Base-by-base conservation (phyloP, 2,113 vertebrate genomes). In the Chauna torquata region DNA sequence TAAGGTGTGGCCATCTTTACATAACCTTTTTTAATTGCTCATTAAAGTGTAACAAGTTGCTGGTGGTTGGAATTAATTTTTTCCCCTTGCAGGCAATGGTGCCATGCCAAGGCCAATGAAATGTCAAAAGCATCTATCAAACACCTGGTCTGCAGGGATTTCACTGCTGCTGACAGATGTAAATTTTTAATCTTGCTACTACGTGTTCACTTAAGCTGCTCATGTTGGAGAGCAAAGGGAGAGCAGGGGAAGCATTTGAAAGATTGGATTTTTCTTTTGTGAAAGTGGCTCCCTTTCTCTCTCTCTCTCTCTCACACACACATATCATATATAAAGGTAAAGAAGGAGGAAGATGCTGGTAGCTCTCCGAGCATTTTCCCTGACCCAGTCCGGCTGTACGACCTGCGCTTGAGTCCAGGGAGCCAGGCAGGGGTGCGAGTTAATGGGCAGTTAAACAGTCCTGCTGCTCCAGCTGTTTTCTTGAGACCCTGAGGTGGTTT, bases 1-100 rank as follows among this genome's bases (percentile, higher is more conserved):
- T 88, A 78, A 91, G 82, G 81, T 91, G 59, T 12, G 19, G 50
- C 82, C 17, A 42, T 87, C 79, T 97, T 94, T 97, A 87, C 68
- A 75, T 89, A 97, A 96, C 96, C 93, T 69, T 81, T 61, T 85
- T 83, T 72, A 97, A 97, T 97, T 32, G 68, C 82, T 96, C 40
- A 18, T 97, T 91, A 94, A 95, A 92, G 72, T 1, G 0, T 84
- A 92, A 90, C 90, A 95, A 94, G 86, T 82, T 83, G 81, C 76
- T 84, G 86, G 70, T 85, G 92, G 79, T 54, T 13, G 45, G 40
- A 91, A 82, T 95, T 74, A 88, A 58, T 66, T 84, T 78, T 65
- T 49, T 36, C 49, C 82, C 70, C 49, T 93, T 16, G 18, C 69
- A 92, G 94, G 79, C 88, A 93, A 85, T 64, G 65, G 62, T 78